Conservation (phyloP, 2,113 vertebrate genomes). For the Burhinus oedicnemus region DNA sequence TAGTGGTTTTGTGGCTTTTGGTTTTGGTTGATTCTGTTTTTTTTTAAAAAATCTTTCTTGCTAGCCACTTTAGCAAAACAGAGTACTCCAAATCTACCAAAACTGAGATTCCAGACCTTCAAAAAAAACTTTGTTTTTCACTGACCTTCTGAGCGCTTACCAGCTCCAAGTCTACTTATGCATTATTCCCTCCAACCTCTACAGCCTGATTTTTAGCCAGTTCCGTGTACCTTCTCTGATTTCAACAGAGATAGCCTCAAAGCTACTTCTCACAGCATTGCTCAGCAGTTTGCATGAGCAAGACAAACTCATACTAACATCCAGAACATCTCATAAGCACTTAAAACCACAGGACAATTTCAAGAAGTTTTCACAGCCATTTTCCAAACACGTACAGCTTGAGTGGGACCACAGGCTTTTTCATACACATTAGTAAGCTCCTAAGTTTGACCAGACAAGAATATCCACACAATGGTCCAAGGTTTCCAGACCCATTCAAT, state of each 20-base stretch:
- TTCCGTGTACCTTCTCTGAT: accelerated
- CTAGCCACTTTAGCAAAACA: background rate
- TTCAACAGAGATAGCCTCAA: background rate
- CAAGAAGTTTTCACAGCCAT: background rate
- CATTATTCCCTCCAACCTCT: background rate
- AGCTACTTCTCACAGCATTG: background rate
- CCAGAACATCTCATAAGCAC: background rate
- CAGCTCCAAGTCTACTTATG: background rate
- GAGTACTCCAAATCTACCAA: background rate
- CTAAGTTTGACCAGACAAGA: background rate
- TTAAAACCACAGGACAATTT: background rate
- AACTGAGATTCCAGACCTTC: background rate
- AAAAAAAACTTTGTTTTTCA: background rate
- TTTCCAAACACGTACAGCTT: accelerated
- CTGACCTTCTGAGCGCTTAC: background rate
- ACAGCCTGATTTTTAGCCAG: background rate
- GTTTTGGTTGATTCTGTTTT: background rate
- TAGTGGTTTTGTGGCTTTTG: background rate
- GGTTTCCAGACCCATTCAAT: background rate
- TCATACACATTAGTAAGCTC: background rate
- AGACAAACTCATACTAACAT: background rate
- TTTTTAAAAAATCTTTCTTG: background rate
- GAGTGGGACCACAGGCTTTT: background rate
- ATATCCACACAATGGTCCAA: accelerated
- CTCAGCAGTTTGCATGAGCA: background rate